These are phyloP conservation scores for Clarias gariepinus DNA, from an alignment of 2,113 vertebrate species.

Conservation along the genomic window DNA sequence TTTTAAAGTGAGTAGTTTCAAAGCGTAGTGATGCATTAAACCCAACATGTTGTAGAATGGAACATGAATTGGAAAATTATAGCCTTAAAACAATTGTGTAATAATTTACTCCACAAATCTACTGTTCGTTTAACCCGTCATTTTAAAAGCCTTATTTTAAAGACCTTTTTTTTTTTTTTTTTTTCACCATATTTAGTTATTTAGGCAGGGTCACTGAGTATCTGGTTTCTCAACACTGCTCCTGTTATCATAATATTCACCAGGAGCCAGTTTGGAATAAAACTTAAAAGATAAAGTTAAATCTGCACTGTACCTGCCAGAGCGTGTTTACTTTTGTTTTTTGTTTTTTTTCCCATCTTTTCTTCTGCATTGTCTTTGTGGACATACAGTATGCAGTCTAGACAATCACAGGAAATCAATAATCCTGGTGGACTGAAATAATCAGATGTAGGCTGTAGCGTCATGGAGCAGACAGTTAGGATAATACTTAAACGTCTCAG, in stretches of 20 bases:
- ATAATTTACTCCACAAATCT: not conserved
- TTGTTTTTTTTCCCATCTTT: not conserved
- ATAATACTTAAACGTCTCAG: not conserved
- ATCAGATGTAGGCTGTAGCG: not conserved
- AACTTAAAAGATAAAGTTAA: not conserved
- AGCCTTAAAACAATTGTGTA: not conserved
- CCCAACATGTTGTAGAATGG: not conserved
- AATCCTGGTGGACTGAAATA: not conserved
- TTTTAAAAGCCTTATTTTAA: not conserved
- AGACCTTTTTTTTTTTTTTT: not conserved
- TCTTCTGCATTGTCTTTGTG: not conserved
- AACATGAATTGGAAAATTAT: not conserved
- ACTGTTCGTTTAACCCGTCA: not conserved
- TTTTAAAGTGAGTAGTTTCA: not conserved
- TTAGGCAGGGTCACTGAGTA: not conserved
- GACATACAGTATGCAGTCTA: not conserved
- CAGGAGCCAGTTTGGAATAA: not conserved
- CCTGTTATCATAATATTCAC: not conserved
- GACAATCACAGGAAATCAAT: conserved; percentile 1
- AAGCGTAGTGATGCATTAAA: not conserved
- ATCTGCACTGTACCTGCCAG: not conserved
- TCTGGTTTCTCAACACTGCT: not conserved
- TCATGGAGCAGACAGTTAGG: not conserved
- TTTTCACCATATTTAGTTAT: not conserved
- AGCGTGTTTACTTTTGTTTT: not conserved